These are phyloP conservation scores for Hedya salicella DNA, from an alignment of 2,888 invertebrate species.

Conservation along the genomic window DNA sequence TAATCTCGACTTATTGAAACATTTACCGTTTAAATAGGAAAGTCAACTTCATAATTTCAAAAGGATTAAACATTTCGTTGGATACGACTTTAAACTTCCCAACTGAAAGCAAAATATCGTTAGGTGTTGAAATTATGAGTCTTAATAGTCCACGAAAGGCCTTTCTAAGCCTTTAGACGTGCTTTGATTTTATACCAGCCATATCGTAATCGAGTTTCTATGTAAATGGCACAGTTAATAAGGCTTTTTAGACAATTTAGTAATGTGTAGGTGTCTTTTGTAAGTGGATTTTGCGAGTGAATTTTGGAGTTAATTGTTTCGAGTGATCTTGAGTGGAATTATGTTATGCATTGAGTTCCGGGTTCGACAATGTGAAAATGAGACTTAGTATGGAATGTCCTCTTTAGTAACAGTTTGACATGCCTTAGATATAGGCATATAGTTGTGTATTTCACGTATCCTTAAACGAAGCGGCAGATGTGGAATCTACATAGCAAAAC, in stretches of 20 bases:
- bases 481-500: too few relatives aligned
- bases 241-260: conserved; percentile 41
- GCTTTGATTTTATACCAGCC: conserved; percentile 37
- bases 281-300: conserved; percentile 9
- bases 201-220: conserved; percentile 42
- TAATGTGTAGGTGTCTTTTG: conserved; percentile 21
- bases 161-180: conserved; percentile 34
- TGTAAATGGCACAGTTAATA: conserved; percentile 36
- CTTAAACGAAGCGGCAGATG: too few relatives aligned
- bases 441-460: too few relatives aligned
- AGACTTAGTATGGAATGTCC: too few relatives aligned
- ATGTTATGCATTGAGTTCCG: neutral
- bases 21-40: neutral
- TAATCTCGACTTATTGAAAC: neutral
- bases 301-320: conserved; percentile 20
- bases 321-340: neutral
- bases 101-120: conserved; percentile 20
- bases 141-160: conserved; percentile 22
- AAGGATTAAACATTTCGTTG: neutral
- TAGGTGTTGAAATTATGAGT: conserved; percentile 23
- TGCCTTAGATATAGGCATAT: too few relatives aligned
- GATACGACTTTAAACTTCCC: conserved; percentile 5
- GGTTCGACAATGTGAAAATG: neutral
- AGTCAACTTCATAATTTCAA: neutral
- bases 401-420: too few relatives aligned